phyloP scores from a whole-genome alignment of 2,888 invertebrate genomes.

The Drosophila stalkeri region DNA sequence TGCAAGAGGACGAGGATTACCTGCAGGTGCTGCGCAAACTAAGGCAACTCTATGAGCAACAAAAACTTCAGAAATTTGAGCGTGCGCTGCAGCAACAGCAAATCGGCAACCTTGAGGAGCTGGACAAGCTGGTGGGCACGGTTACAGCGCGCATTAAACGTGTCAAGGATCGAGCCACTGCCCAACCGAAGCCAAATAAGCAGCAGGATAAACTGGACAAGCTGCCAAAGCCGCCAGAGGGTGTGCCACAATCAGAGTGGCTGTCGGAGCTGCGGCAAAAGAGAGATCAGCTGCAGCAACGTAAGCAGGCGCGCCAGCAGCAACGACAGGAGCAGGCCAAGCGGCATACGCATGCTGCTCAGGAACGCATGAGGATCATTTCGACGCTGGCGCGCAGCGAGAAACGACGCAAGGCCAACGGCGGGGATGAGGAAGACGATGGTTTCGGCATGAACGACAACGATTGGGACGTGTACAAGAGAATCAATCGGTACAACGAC shows the following conservation, averaged over 20 bases:
- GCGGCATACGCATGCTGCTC: constrained; percentile 95
- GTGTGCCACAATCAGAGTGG: constrained; percentile 81
- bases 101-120: constrained; percentile 90
- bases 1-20: constrained; percentile 95
- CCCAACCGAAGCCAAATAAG: constrained; percentile 60
- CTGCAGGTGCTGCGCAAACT: constrained; percentile 91
- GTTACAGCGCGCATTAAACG: constrained; percentile 86
- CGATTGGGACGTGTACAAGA: constrained; percentile 98
- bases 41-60: constrained; percentile 91
- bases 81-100: constrained; percentile 91
- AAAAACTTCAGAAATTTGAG: constrained; percentile 90
- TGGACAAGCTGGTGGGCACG: constrained; percentile 87
- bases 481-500: constrained; percentile 91
- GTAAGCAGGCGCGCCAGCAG: constrained; percentile 91
- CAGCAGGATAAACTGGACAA: constrained; percentile 70
- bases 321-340: constrained; percentile 94
- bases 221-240: constrained; percentile 82
- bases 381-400: constrained; percentile 93
- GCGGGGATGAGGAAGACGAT: constrained; percentile 88
- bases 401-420: constrained; percentile 84
- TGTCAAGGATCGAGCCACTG: constrained; percentile 85
- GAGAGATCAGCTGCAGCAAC: constrained; percentile 87
- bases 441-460: constrained; percentile 97
- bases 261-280: constrained; percentile 77
- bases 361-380: constrained; percentile 97